Percentiles rank a stretch among this genome's conserved stretches.
phyloP scores from a whole-genome alignment of 2,797 vertebrate species.

The Acanthis flammea region DNA sequence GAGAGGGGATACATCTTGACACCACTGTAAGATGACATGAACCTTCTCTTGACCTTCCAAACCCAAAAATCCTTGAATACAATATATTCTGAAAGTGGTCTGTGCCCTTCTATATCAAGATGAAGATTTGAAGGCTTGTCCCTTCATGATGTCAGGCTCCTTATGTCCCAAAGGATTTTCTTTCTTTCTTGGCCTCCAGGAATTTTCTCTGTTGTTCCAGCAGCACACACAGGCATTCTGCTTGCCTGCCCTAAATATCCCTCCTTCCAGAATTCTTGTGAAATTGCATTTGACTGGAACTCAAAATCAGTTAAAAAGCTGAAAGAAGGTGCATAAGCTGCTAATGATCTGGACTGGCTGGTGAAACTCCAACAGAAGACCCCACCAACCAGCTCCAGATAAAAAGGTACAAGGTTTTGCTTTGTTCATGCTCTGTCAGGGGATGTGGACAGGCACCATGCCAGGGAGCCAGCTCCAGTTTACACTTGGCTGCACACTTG shows the following conservation, averaged over 20 bases:
- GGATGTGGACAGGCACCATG: rapidly evolving
- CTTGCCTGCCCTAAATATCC: neutral
- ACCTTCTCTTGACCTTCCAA: neutral
- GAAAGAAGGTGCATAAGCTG: neutral
- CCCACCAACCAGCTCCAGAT: neutral
- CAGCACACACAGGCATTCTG: neutral
- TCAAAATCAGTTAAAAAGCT: neutral
- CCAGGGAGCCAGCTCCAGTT: neutral
- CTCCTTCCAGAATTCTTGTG: neutral
- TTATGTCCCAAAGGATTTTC: neutral
- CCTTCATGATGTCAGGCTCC: neutral
- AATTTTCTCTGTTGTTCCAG: neutral
- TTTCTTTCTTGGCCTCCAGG: neutral
- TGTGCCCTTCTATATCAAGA: neutral
- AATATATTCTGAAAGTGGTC: neutral
- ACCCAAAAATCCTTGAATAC: neutral
- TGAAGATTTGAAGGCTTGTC: neutral
- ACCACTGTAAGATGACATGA: neutral
- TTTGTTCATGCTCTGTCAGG: neutral
- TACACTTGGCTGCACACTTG: neutral
- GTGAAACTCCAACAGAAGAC: neutral
- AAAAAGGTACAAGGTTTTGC: neutral
- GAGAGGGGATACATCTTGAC: neutral
- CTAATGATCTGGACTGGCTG: neutral
- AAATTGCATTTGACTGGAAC: neutral